Evolutionary conservation across 2,888 invertebrate genomes (phyloP).

Genomic region (Buathra laborator): DNA sequence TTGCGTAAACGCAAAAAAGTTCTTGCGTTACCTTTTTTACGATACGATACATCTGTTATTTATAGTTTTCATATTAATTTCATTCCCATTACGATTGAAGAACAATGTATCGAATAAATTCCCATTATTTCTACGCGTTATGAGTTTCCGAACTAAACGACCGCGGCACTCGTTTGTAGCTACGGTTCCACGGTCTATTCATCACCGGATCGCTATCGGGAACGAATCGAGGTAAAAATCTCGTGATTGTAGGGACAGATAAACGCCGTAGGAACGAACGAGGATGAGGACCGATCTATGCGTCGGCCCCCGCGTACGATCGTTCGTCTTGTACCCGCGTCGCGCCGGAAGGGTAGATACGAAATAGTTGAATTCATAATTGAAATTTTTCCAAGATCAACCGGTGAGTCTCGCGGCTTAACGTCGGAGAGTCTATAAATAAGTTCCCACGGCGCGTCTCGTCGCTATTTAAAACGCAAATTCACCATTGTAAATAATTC

Average conservation of each 20-base stretch:
- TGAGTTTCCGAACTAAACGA: constrained; percentile 19
- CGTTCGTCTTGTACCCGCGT: constrained; percentile 46
- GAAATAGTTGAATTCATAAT: constrained; percentile 67
- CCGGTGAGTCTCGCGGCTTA: neutral
- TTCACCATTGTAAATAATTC: too few relatives aligned
- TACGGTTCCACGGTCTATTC: constrained; percentile 68
- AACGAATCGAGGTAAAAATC: constrained; percentile 70
- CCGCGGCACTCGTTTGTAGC: constrained; percentile 64
- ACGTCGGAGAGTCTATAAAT: neutral
- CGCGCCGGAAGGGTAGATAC: constrained; percentile 41
- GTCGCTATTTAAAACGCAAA: neutral
- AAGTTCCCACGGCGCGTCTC: neutral
- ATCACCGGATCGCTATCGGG: constrained; percentile 72
- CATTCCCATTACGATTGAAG: neutral
- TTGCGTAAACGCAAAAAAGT: too few relatives aligned
- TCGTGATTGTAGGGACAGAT: constrained; percentile 66
- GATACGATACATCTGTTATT: neutral
- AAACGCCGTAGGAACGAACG: constrained; percentile 53
- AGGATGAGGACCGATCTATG: constrained; percentile 64
- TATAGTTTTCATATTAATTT: neutral
- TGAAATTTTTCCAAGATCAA: constrained; percentile 54
- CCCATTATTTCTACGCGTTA: constrained; percentile 15
- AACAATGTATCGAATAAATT: constrained; percentile 37
- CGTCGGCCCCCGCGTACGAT: constrained; percentile 51
- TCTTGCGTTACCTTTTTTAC: too few relatives aligned